A percentile compares a stretch with the other conserved stretches of the same genome.
These are phyloP conservation scores for Macrochelys suwanniensis DNA, from an alignment of 2,797 vertebrate genomes.

Conservation along the genomic window DNA sequence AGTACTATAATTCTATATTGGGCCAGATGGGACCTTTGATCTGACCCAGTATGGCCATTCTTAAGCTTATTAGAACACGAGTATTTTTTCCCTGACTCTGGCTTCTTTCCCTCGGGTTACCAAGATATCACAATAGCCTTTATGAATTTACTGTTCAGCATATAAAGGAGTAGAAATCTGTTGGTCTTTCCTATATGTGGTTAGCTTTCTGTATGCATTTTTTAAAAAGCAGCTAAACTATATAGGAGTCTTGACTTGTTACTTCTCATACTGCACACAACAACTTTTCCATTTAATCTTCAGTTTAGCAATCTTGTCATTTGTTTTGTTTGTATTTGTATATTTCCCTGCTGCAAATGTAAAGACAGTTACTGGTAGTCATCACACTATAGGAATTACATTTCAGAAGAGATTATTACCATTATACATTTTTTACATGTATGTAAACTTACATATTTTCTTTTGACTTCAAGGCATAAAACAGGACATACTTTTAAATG, in stretches of 20 bases:
- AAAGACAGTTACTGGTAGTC: not conserved
- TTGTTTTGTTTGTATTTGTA: not conserved
- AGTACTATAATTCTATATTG: no score
- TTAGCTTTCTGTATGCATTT: accelerated
- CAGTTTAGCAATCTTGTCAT: not conserved
- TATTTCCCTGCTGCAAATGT: accelerated
- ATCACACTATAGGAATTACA: not conserved
- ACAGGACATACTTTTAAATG: not conserved
- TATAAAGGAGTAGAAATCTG: accelerated
- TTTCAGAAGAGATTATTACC: not conserved
- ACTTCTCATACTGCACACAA: not conserved
- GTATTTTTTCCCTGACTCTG: not conserved
- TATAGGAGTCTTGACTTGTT: not conserved
- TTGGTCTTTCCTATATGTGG: accelerated
- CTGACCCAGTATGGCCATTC: no score
- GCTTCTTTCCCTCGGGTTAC: not conserved
- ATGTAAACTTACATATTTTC: not conserved
- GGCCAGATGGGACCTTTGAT: no score
- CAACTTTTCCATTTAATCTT: not conserved
- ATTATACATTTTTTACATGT: not conserved
- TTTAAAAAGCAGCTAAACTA: not conserved
- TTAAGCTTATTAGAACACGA: no score
- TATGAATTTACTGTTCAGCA: not conserved
- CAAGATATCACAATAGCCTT: not conserved
- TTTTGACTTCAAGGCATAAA: not conserved